These are phyloP conservation scores for Watsonalla binaria DNA, from an alignment of 2,888 invertebrate species.

Conservation along the genomic window DNA sequence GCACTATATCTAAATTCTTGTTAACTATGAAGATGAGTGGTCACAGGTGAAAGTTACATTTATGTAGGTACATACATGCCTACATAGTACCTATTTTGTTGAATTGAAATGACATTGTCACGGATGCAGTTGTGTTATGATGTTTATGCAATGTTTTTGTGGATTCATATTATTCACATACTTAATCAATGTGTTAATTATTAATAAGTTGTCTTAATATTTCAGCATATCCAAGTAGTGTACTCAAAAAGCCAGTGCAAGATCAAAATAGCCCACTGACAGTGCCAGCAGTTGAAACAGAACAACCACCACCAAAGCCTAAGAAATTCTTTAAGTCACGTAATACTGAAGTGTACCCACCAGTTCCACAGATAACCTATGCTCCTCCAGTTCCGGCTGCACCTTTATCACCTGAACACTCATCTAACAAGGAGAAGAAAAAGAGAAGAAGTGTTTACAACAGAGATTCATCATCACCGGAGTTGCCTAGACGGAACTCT, in stretches of 20 bases:
- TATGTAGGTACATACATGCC: background rate
- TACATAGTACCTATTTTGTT: background rate
- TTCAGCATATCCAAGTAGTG: slow-evolving; percentile 67
- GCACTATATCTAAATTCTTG: background rate
- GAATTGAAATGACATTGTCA: background rate
- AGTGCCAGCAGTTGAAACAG: slow-evolving; percentile 73
- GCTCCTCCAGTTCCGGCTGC: slow-evolving; percentile 69
- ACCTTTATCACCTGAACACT: slow-evolving; percentile 67
- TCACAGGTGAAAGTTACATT: slow-evolving; percentile 28
- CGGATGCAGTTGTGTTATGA: background rate
- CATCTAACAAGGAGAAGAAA: slow-evolving; percentile 63
- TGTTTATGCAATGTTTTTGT: background rate
- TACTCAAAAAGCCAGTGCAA: slow-evolving; percentile 69
- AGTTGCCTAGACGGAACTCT: slow-evolving; percentile 64
- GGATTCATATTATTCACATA: background rate
- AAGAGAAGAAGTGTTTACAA: slow-evolving; percentile 60
- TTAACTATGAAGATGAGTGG: background rate
- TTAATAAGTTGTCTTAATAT: slow-evolving; percentile 18
- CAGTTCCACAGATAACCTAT: slow-evolving; percentile 73
- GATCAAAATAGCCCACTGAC: slow-evolving; percentile 77
- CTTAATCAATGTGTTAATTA: slow-evolving; percentile 3
- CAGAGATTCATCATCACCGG: slow-evolving; percentile 71
- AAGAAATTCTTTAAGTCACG: slow-evolving; percentile 95
- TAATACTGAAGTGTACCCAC: slow-evolving; percentile 81
- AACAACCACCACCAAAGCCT: slow-evolving; percentile 83